These are phyloP conservation scores for Sibirionetta formosa DNA, from an alignment of 2,797 vertebrate genomes.

Conservation along the genomic window DNA sequence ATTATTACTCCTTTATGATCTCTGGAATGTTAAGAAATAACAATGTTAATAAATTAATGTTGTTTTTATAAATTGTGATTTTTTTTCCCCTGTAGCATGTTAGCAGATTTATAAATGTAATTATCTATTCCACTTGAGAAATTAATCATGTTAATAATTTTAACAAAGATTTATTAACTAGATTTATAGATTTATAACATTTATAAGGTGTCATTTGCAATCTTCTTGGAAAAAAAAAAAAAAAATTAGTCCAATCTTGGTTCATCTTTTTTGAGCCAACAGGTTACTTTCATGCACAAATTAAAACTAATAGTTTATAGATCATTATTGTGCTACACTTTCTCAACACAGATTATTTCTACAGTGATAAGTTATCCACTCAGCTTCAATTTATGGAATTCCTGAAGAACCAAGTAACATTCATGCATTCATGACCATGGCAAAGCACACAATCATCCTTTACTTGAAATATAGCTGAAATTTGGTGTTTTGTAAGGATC, in stretches of 20 bases:
- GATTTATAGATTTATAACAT: neutral
- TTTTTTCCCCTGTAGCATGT: neutral
- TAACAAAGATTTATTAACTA: slow-evolving; percentile 35
- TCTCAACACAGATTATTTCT: neutral
- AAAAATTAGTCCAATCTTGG: slow-evolving; percentile 21
- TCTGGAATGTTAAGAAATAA: neutral
- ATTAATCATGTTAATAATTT: slow-evolving; percentile 58
- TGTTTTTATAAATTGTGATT: neutral
- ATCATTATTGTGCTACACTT: neutral
- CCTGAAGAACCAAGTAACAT: neutral
- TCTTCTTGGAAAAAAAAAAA: neutral
- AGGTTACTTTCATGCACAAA: slow-evolving; percentile 33
- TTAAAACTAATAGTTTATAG: slow-evolving; percentile 6
- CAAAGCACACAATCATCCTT: neutral
- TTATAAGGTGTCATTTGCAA: slow-evolving; percentile 29
- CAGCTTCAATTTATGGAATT: neutral
- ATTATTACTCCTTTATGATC: neutral
- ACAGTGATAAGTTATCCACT: neutral
- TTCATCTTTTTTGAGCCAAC: slow-evolving; percentile 4
- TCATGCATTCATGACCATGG: neutral
- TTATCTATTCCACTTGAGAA: slow-evolving; percentile 2
- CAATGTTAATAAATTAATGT: neutral
- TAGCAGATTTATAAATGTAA: neutral
- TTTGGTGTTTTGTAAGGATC: neutral
- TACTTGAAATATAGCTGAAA: neutral